Evolutionary conservation across 2,888 invertebrate species (phyloP), one percentile per base, ranked within the genome.

Genomic region (Cosmopolites sordidus): DNA sequence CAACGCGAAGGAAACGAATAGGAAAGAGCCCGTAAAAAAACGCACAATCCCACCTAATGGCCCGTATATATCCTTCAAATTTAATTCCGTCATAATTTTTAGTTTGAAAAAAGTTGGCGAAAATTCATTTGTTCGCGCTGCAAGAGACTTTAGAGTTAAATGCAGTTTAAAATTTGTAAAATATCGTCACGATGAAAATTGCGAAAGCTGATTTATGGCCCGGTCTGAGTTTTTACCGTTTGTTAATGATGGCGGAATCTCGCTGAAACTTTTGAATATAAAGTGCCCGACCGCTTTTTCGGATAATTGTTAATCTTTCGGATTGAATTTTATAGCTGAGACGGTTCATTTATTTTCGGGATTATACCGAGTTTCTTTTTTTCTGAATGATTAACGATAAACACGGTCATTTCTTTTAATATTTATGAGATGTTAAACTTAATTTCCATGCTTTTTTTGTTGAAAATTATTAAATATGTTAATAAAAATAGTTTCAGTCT

Each of bases 1-100:
- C n/a, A n/a, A n/a, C n/a, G n/a, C n/a, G n/a, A n/a, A n/a, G n/a
- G n/a, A n/a, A n/a, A n/a, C n/a, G n/a, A n/a, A n/a, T n/a, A n/a
- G n/a, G 22, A 22, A 8, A 22, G 22, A 22, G 22, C 4, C 4
- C 3, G 33, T 4, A 33, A 33, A 12, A 33, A 33, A 33, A 33
- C 33, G n/a, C 11, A 33, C 12, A 12, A 12, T 33, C 16, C 40
- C 4, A 59, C 61, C 61, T 65, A 65, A 65, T 64, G 65, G 63
- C 59, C 62, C 61, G 60, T 61, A 58, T 58, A 63, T 64, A 63
- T 64, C 63, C 62, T 60, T 65, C 64, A 58, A 59, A 60, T 60
- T 58, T 58, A 65, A 60, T 61, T 58, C 60, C 52, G 48, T 39
- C 43, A 51, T 56, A 56, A 56, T 56, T 56, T 51, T 40, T 43